Conservation (phyloP, 53 echinoderm and acorn worm species). For the Echinarachnius parma region DNA sequence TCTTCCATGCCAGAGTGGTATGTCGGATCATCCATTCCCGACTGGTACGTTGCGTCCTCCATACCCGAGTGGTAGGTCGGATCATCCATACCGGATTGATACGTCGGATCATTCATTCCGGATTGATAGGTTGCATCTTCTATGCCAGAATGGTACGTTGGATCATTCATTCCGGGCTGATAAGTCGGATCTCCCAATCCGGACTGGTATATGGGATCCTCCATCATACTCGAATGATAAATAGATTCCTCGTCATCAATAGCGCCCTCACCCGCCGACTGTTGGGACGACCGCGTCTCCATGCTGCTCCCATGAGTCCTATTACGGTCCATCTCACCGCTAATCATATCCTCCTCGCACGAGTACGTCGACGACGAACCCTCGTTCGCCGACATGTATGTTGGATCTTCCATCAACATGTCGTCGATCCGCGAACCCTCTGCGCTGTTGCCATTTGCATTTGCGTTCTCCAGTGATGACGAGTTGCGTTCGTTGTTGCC, state of each 20-base stretch:
- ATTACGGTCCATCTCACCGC: constrained; percentile 31
- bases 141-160: constrained; percentile 28
- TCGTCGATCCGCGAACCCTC: constrained; percentile 18
- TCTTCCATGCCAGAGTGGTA: constrained; percentile 34
- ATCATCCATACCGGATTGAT: constrained; percentile 14
- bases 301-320: constrained; percentile 43
- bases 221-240: neutral
- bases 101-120: constrained; percentile 40
- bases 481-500: neutral
- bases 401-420: constrained; percentile 39
- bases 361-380: constrained; percentile 42
- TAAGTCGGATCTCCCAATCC: constrained; percentile 25
- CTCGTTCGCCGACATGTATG: constrained; percentile 33
- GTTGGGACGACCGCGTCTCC: constrained; percentile 38
- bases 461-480: too few species aligned
- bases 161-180: constrained; percentile 28
- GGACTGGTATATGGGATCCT: constrained; percentile 31
- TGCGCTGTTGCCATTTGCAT: too few species aligned
- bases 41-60: constrained; percentile 24
- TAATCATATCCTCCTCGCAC: constrained; percentile 3
- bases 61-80: too few species aligned
- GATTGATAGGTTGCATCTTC: constrained; percentile 17
- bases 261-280: constrained; percentile 21
- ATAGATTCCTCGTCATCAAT: neutral
- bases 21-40: constrained; percentile 32